Evolutionary conservation across 2,888 invertebrate species (phyloP).

Genomic region (Aelia acuminata): DNA sequence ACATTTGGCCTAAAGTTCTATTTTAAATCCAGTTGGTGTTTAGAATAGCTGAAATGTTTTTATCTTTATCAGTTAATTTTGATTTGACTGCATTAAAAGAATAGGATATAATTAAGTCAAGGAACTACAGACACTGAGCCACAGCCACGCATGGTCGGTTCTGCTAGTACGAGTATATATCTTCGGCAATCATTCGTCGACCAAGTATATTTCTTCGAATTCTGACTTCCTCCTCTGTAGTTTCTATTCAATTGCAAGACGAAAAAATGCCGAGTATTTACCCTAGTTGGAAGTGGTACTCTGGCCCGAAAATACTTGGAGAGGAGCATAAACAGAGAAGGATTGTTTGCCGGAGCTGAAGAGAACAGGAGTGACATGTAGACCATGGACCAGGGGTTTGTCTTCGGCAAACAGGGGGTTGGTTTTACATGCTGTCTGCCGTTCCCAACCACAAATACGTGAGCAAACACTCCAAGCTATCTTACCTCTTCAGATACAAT

Average conservation of each 20-base stretch:
- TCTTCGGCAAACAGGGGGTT: constrained; percentile 15
- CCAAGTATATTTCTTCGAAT: background rate
- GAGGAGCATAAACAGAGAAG: constrained; percentile 42
- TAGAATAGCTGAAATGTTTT: too few relatives aligned
- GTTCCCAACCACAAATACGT: constrained; percentile 4
- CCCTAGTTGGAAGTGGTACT: constrained; percentile 22
- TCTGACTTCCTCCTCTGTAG: background rate
- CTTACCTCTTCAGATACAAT: constrained; percentile 6
- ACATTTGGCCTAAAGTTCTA: too few relatives aligned
- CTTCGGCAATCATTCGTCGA: background rate
- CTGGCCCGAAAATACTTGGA: background rate
- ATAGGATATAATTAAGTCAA: too few relatives aligned
- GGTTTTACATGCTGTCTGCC: constrained; percentile 17
- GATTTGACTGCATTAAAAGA: too few relatives aligned
- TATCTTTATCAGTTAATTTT: too few relatives aligned
- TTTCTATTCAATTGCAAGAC: background rate
- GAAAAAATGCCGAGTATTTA: background rate
- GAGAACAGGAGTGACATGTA: constrained; percentile 22
- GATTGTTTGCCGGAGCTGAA: constrained; percentile 29
- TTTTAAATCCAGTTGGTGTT: too few relatives aligned
- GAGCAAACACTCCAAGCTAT: background rate
- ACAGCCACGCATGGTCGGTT: too few relatives aligned
- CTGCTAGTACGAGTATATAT: background rate
- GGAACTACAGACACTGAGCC: too few relatives aligned
- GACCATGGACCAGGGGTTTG: constrained; percentile 28